Percentiles rank a stretch among this genome's conserved stretches.
These are phyloP conservation scores for Chirona hameri DNA, from an alignment of 2,888 invertebrate species.

Conservation along the genomic window DNA sequence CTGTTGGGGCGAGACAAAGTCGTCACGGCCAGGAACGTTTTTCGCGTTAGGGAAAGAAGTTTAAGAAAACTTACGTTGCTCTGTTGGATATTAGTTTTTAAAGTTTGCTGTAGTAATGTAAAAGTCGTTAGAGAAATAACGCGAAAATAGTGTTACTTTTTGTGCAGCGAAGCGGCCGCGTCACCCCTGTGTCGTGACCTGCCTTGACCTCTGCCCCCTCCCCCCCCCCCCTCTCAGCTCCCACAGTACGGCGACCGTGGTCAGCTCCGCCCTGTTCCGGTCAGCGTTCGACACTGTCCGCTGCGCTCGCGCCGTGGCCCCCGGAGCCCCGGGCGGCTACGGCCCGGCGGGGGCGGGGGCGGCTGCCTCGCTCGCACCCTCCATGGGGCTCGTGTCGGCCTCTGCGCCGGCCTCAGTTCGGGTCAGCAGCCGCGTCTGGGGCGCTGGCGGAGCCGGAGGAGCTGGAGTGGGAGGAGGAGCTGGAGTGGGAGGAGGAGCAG, in stretches of 20 bases:
- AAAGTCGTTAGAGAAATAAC: too few species aligned
- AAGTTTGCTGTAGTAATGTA: too few species aligned
- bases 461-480: not conserved
- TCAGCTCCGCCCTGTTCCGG: not conserved
- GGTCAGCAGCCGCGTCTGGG: not conserved
- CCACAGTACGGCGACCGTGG: not conserved
- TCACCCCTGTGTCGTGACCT: too few species aligned
- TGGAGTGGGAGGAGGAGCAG: not conserved
- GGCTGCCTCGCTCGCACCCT: not conserved
- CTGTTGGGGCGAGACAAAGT: too few species aligned
- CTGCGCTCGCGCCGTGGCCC: not conserved
- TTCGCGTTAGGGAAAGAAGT: too few species aligned
- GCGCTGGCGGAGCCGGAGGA: constrained; percentile 12
- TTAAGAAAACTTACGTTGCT: too few species aligned
- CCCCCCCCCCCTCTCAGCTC: not conserved
- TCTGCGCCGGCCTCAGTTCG: not conserved
- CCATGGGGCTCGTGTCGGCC: not conserved
- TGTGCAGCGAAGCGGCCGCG: too few species aligned
- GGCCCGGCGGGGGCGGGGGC: not conserved
- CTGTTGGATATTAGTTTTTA: too few species aligned
- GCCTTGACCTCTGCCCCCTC: not conserved
- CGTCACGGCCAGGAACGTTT: too few species aligned
- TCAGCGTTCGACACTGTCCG: not conserved
- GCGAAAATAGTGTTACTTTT: too few species aligned
- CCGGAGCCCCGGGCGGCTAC: not conserved